Percentiles rank a stretch among this genome's conserved stretches.
phyloP scores from a whole-genome alignment of 2,888 invertebrate species.

The Ennomos quercinarius region DNA sequence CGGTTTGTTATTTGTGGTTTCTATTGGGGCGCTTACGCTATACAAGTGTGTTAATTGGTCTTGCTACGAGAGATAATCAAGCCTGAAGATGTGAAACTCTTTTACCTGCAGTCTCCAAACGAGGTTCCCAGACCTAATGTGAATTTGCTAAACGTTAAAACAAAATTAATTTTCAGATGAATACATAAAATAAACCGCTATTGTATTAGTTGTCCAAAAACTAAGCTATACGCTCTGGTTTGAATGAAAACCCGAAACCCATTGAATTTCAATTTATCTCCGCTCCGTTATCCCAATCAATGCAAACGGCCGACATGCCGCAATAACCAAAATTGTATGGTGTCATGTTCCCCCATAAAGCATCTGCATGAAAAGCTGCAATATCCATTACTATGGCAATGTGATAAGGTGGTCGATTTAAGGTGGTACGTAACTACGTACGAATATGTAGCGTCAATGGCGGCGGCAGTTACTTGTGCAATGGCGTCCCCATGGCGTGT shows the following conservation, averaged over 20 bases:
- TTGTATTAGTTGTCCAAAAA: slow-evolving; percentile 2
- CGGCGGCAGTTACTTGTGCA: too few relatives aligned
- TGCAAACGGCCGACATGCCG: slow-evolving; percentile 12
- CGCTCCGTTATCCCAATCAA: slow-evolving; percentile 21
- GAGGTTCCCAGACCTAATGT: too few relatives aligned
- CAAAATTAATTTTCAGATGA: too few relatives aligned
- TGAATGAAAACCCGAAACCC: neutral
- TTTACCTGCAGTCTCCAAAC: too few relatives aligned
- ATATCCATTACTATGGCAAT: slow-evolving; percentile 61
- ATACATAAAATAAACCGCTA: too few relatives aligned
- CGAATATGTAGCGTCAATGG: slow-evolving; percentile 5
- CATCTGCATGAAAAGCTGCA: slow-evolving; percentile 54
- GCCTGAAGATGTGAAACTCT: too few relatives aligned
- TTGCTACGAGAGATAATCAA: too few relatives aligned
- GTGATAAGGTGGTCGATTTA: slow-evolving; percentile 65
- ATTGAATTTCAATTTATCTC: slow-evolving; percentile 18
- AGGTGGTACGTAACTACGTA: slow-evolving; percentile 46
- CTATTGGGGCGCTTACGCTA: neutral
- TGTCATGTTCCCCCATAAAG: slow-evolving; percentile 45
- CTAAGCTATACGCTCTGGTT: neutral
- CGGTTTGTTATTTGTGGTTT: neutral
- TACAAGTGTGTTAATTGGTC: neutral
- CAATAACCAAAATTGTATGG: slow-evolving; percentile 28
- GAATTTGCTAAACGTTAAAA: too few relatives aligned
- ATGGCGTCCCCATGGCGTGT: too few relatives aligned